Conservation (phyloP, 2,888 invertebrate genomes). For the Eristalis intricaria region DNA sequence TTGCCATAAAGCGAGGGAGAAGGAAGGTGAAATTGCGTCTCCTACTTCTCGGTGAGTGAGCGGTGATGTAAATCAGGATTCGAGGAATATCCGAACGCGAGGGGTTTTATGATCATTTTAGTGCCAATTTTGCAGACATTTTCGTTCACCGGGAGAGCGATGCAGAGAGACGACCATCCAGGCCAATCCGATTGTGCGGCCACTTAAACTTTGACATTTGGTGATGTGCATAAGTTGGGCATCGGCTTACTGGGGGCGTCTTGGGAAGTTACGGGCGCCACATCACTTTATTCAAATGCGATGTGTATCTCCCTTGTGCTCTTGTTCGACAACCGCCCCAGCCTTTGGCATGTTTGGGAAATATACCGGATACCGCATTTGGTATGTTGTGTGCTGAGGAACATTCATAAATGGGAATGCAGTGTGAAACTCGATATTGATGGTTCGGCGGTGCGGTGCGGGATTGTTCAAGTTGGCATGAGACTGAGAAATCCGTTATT, state of each 20-base stretch:
- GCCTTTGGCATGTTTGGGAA: background rate
- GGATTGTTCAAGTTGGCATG: background rate
- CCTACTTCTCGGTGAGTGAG: background rate
- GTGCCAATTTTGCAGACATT: constrained; percentile 46
- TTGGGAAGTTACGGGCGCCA: background rate
- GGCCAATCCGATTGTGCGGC: constrained; percentile 9
- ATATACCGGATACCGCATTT: background rate
- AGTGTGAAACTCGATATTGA: background rate
- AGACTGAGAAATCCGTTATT: background rate
- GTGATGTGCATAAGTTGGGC: constrained; percentile 15
- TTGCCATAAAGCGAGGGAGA: constrained; percentile 19
- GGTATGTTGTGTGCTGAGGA: background rate
- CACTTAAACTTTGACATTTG: constrained; percentile 34
- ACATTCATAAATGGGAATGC: background rate
- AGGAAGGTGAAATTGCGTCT: background rate
- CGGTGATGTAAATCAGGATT: constrained; percentile 46
- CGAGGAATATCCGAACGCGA: constrained; percentile 32
- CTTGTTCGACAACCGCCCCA: background rate
- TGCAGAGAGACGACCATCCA: background rate
- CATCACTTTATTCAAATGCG: constrained; percentile 21
- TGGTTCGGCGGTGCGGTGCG: background rate
- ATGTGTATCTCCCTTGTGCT: background rate
- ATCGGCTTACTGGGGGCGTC: background rate
- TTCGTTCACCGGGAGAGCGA: background rate
- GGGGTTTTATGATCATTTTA: constrained; percentile 59